A percentile compares a stretch with the other conserved stretches of the same genome.
phyloP scores from a whole-genome alignment of 2,888 invertebrate genomes.

The Pristionchus arcanus region DNA sequence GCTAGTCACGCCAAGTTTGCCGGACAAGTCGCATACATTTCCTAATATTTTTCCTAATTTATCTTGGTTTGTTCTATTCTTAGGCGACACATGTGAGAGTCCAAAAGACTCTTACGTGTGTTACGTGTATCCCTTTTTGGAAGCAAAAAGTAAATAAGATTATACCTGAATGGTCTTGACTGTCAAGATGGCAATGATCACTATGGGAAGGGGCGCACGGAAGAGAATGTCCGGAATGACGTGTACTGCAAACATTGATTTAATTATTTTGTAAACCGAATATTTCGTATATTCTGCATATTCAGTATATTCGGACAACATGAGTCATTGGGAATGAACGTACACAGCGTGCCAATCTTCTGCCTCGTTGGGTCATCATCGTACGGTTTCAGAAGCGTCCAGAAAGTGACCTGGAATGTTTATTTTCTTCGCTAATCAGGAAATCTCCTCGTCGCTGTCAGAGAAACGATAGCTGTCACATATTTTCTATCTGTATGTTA shows the following conservation, averaged over 20 bases:
- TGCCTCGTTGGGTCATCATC: conserved; percentile 64
- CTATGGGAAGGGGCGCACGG: conserved; percentile 77
- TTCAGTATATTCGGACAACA: not conserved
- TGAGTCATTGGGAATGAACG: conserved; percentile 46
- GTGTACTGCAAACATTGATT: conserved; percentile 64
- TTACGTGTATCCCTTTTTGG: too few relatives aligned
- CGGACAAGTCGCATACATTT: not conserved
- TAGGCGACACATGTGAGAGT: too few relatives aligned
- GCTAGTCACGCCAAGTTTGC: too few relatives aligned
- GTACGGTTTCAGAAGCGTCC: conserved; percentile 74
- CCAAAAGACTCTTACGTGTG: too few relatives aligned
- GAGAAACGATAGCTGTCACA: too few relatives aligned
- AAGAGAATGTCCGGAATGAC: conserved; percentile 77
- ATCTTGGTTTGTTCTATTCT: too few relatives aligned
- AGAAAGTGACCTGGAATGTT: not conserved
- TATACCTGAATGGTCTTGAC: conserved; percentile 73
- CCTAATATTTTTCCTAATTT: not conserved
- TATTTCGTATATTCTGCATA: not conserved
- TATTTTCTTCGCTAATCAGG: too few relatives aligned
- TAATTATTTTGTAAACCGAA: not conserved
- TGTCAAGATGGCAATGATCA: conserved; percentile 75
- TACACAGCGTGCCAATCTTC: conserved; percentile 65
- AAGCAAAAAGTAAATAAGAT: not conserved
- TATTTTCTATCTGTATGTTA: too few relatives aligned
- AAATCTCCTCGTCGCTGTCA: too few relatives aligned